Conservation (phyloP, 2,113 vertebrate species). For the Mola mola region DNA sequence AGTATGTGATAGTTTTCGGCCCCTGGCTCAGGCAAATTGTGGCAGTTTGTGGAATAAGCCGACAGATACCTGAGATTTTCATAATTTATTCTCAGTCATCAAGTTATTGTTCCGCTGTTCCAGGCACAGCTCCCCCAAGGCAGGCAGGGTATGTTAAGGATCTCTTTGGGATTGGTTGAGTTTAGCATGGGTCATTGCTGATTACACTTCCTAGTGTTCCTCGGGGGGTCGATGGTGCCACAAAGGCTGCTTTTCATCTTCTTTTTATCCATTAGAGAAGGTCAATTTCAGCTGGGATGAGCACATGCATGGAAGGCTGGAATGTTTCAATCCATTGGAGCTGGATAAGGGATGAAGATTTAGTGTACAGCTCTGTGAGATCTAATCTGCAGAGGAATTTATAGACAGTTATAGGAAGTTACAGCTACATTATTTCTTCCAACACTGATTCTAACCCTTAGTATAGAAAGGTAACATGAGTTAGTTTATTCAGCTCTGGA, state of each 20-base stretch:
- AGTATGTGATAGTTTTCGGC: neutral
- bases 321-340: constrained; percentile 16
- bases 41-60: constrained; percentile 34
- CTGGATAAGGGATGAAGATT: constrained; percentile 34
- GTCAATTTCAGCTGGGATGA: constrained; percentile 45
- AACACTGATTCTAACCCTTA: too few relatives aligned
- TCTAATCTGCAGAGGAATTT: constrained; percentile 22
- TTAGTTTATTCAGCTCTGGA: too few relatives aligned
- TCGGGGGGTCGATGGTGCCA: constrained; percentile 39
- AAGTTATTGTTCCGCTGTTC: constrained; percentile 54
- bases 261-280: constrained; percentile 52
- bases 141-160: constrained; percentile 36
- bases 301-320: constrained; percentile 35
- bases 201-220: constrained; percentile 67
- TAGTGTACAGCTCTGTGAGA: constrained; percentile 28
- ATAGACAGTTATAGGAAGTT: too few relatives aligned
- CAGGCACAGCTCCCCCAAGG: constrained; percentile 36
- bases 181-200: constrained; percentile 66
- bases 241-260: constrained; percentile 40
- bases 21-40: constrained; percentile 15
- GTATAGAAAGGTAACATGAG: too few relatives aligned
- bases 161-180: constrained; percentile 55
- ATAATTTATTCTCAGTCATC: constrained; percentile 61
- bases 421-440: too few relatives aligned
- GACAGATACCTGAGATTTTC: constrained; percentile 28